Evolutionary conservation across 2,113 vertebrate genomes (phyloP).

Genomic region (Laticauda laticaudata): DNA sequence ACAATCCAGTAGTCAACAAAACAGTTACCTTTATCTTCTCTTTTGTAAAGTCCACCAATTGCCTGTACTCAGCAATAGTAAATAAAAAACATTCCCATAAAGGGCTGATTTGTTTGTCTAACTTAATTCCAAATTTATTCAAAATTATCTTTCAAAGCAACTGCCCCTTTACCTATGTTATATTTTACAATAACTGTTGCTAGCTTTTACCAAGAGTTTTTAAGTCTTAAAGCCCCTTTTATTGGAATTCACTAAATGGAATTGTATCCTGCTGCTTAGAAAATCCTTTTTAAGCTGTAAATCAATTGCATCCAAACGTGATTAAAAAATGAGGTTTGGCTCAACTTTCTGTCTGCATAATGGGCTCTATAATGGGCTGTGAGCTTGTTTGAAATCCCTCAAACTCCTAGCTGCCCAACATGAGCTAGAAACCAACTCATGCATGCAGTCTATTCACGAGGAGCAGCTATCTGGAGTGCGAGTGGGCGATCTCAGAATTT

Average conservation of each 20-base stretch:
- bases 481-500: not conserved
- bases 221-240: not conserved
- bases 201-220: not conserved
- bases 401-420: not conserved
- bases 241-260: not conserved
- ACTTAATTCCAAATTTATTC: not conserved
- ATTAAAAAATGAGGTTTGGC: not conserved
- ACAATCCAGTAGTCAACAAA: not conserved
- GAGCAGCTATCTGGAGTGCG: not conserved
- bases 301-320: not conserved
- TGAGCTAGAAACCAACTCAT: not conserved
- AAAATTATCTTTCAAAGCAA: not conserved
- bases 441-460: not conserved
- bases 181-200: not conserved
- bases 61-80: not conserved
- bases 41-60: not conserved
- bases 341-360: not conserved
- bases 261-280: not conserved
- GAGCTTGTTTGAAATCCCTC: not conserved
- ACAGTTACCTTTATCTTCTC: not conserved
- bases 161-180: not conserved
- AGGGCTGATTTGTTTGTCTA: not conserved
- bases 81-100: not conserved
- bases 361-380: not conserved
- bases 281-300: not conserved